Conservation (phyloP, 2,113 vertebrate species). For the Peromyscus polionotus region DNA sequence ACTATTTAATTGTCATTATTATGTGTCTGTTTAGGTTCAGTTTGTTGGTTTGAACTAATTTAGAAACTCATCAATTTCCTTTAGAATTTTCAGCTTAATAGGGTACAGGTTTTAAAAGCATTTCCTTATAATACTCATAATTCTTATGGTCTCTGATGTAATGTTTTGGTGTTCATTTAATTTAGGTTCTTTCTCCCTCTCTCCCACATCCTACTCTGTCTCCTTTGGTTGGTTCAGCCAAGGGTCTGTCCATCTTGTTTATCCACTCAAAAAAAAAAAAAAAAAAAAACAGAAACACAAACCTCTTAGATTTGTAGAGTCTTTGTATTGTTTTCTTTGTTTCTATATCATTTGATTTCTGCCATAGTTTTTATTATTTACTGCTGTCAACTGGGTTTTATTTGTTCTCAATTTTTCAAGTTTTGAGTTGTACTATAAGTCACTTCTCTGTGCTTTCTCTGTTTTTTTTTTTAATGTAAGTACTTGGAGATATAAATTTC, state of each 20-base stretch:
- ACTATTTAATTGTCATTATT: no score
- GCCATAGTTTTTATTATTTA: not conserved
- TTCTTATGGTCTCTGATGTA: no score
- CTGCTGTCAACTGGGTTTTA: not conserved
- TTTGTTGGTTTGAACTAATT: no score
- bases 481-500: not conserved
- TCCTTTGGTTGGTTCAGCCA: not conserved
- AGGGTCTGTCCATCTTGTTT: not conserved
- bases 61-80: no score
- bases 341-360: not conserved
- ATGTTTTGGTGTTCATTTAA: no score
- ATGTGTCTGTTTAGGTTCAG: no score
- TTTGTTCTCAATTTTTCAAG: not conserved
- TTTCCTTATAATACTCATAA: no score
- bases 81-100: no score
- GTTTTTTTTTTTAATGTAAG: not conserved
- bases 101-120: no score
- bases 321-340: not conserved
- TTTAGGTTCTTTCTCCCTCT: no score
- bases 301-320: not conserved
- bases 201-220: not conserved
- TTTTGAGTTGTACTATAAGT: not conserved
- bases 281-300: no score
- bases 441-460: not conserved
- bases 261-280: not conserved